A percentile compares a stretch with the other conserved stretches of the same genome.
Evolutionary conservation across 92 coral and sea anemone genomes (phyloP).

Genomic region (Palythoa heliodiscus): DNA sequence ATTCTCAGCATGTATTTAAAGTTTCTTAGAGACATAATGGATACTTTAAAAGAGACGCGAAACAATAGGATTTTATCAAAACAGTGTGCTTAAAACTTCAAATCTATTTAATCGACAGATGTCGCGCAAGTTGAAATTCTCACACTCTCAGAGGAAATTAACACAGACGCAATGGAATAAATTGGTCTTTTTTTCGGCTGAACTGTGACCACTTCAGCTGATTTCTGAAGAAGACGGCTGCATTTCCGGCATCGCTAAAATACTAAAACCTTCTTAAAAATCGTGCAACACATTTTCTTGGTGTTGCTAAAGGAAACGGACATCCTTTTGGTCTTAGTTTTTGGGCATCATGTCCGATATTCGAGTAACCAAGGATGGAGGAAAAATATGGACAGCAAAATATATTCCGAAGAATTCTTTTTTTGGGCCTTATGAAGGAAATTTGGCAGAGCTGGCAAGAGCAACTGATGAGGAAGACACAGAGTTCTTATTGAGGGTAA

Average conservation of each 20-base stretch:
- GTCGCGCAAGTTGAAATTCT: slow-evolving; percentile 66
- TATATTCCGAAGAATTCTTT: slow-evolving; percentile 57
- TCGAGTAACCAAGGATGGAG: slow-evolving; percentile 52
- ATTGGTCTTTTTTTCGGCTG: slow-evolving; percentile 47
- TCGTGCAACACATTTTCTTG: not conserved
- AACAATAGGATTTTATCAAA: slow-evolving; percentile 82
- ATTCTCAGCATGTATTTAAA: slow-evolving; percentile 81
- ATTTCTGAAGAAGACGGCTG: slow-evolving; percentile 24
- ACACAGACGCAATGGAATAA: slow-evolving; percentile 62
- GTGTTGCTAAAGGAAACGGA: not conserved
- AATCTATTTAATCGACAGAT: slow-evolving; percentile 84
- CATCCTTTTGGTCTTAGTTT: not conserved
- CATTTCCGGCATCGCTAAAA: not conserved
- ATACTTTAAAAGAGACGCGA: slow-evolving; percentile 74
- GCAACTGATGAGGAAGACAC: not conserved
- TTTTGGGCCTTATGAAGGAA: slow-evolving; percentile 62
- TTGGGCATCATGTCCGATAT: slow-evolving; percentile 55
- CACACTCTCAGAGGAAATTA: slow-evolving; percentile 70
- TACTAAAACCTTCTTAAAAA: not conserved
- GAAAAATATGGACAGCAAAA: slow-evolving; percentile 66
- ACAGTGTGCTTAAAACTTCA: slow-evolving; percentile 86
- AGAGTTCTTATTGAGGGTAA: not conserved
- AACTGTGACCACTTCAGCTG: slow-evolving; percentile 20
- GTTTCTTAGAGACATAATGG: slow-evolving; percentile 71
- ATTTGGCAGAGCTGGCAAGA: slow-evolving; percentile 18